These are phyloP conservation scores for Drosophila stalkeri DNA, from an alignment of 2,888 invertebrate species.

Conservation along the genomic window DNA sequence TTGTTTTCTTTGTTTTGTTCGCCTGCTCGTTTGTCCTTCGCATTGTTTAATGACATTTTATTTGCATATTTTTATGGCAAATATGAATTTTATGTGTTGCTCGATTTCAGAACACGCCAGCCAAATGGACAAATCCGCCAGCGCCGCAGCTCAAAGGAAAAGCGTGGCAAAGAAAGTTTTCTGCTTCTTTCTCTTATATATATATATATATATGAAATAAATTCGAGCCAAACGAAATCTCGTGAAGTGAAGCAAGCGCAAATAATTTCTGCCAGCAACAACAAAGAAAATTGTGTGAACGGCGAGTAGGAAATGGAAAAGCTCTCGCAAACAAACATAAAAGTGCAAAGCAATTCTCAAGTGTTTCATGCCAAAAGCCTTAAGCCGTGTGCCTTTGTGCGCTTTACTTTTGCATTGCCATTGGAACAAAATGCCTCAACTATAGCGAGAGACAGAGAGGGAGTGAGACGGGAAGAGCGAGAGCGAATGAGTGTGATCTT, in stretches of 20 bases:
- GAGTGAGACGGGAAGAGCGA: not conserved
- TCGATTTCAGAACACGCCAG: slow-evolving; percentile 61
- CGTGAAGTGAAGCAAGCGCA: slow-evolving; percentile 50
- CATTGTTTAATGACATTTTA: slow-evolving; percentile 78
- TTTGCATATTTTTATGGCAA: slow-evolving; percentile 72
- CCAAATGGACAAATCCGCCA: slow-evolving; percentile 40
- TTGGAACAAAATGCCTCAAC: slow-evolving; percentile 27
- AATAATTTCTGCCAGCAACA: slow-evolving; percentile 45
- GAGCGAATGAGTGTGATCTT: not conserved
- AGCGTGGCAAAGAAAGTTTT: slow-evolving; percentile 25
- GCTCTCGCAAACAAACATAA: slow-evolving; percentile 52
- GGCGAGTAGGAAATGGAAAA: slow-evolving; percentile 18
- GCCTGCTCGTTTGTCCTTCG: slow-evolving; percentile 59
- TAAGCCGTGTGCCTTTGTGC: slow-evolving; percentile 68
- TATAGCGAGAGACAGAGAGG: not conserved
- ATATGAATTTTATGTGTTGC: slow-evolving; percentile 69
- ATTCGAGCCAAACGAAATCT: slow-evolving; percentile 52
- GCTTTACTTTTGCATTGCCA: slow-evolving; percentile 29
- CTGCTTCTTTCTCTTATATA: slow-evolving; percentile 1
- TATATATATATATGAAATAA: slow-evolving; percentile 22
- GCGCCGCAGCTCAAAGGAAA: slow-evolving; percentile 31
- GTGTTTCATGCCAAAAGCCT: slow-evolving; percentile 76
- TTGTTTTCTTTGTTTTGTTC: slow-evolving; percentile 27
- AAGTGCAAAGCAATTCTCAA: slow-evolving; percentile 78
- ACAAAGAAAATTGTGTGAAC: slow-evolving; percentile 29